These are phyloP conservation scores for Amblyraja radiata DNA, from an alignment of 2,797 vertebrate species.

Conservation along the genomic window DNA sequence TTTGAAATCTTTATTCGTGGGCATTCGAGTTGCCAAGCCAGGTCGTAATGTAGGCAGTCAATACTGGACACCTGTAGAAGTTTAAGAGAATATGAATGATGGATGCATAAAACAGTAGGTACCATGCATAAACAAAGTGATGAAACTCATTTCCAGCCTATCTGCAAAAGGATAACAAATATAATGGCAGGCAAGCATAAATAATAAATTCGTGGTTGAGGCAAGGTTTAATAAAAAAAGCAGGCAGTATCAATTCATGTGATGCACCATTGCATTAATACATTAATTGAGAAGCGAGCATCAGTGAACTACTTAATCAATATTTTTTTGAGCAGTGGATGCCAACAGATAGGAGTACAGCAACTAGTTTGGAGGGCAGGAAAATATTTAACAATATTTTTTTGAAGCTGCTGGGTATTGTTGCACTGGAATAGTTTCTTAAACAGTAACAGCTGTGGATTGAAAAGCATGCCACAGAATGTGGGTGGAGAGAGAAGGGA, in stretches of 20 bases:
- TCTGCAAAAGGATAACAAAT: not conserved
- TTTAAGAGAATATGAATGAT: not conserved
- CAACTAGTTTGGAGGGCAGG: not conserved
- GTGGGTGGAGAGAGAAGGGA: not conserved
- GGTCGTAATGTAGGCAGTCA: too few relatives aligned
- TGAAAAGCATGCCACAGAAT: not conserved
- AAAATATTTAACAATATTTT: not conserved
- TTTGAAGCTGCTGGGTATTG: not conserved
- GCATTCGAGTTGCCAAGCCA: too few relatives aligned
- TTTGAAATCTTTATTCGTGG: too few relatives aligned
- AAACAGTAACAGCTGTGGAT: not conserved
- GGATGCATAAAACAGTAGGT: not conserved
- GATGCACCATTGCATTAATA: not conserved
- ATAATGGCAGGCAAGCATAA: not conserved
- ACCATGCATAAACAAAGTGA: not conserved
- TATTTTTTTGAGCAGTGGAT: not conserved
- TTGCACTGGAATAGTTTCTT: too few relatives aligned
- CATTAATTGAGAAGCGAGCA: not conserved
- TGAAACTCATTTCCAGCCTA: not conserved
- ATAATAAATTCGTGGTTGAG: not conserved
- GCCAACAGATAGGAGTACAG: not conserved
- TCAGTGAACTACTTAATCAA: not conserved
- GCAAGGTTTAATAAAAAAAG: not conserved
- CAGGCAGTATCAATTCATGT: not conserved
- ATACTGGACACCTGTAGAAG: too few relatives aligned